A percentile compares a stretch with the other conserved stretches of the same genome.
These are phyloP conservation scores for Erannis defoliaria DNA, from an alignment of 2,888 invertebrate species.

Conservation along the genomic window DNA sequence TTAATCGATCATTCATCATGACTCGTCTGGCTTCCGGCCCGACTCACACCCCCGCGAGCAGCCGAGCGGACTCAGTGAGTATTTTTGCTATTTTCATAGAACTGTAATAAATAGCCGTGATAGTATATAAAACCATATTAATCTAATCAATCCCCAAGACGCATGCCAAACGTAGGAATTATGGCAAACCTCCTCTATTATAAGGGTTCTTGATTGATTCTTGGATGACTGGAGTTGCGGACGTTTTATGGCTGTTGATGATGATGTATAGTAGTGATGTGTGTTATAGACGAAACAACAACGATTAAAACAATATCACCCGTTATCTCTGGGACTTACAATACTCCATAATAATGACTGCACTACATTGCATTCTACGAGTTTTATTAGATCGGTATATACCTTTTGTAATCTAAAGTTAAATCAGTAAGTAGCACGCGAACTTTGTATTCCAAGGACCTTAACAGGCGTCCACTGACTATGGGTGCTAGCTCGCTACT, in stretches of 20 bases:
- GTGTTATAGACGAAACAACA: neutral
- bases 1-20: constrained; percentile 18
- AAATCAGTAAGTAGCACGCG: neutral
- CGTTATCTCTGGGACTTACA: neutral
- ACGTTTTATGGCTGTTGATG: too few relatives aligned
- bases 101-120: too few relatives aligned
- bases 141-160: too few relatives aligned
- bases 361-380: neutral
- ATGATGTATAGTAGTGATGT: too few relatives aligned
- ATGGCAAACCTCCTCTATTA: too few relatives aligned
- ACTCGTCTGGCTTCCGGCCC: constrained; percentile 53
- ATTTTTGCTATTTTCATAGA: neutral
- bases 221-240: too few relatives aligned
- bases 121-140: too few relatives aligned
- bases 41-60: constrained; percentile 31
- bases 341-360: neutral
- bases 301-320: neutral
- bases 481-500: too few relatives aligned
- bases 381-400: constrained; percentile 1
- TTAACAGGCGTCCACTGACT: too few relatives aligned
- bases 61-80: constrained; percentile 56
- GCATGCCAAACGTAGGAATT: too few relatives aligned
- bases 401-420: neutral
- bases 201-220: too few relatives aligned
- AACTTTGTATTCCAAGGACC: neutral